Conservation (phyloP, 2,797 vertebrate genomes). For the Hephaestus fuliginosus region DNA sequence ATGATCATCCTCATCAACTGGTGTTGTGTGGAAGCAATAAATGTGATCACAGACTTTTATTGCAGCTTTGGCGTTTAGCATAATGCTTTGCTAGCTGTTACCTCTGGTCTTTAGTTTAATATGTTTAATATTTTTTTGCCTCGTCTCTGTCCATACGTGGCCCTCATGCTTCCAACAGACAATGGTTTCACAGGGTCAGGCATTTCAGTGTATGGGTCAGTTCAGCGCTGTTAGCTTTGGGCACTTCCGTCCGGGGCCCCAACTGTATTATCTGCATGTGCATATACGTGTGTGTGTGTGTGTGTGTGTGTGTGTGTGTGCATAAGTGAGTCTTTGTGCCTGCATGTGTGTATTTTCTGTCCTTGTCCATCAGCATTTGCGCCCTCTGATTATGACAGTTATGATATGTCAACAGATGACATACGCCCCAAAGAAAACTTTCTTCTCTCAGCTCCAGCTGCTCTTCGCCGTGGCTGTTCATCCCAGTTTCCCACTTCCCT, state of each 20-base stretch:
- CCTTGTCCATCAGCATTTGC: conserved; percentile 65
- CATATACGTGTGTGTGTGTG: conserved; percentile 35
- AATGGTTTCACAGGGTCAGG: conserved; percentile 85
- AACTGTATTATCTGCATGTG: conserved; percentile 74
- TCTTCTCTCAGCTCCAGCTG: conserved; percentile 35
- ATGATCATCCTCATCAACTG: background rate
- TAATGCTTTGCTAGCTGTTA: background rate
- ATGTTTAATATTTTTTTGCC: conserved; percentile 44
- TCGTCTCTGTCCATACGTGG: conserved; percentile 43
- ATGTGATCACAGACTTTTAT: background rate
- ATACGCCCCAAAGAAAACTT: conserved; percentile 45
- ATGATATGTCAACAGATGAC: conserved; percentile 70
- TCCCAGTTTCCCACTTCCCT: background rate
- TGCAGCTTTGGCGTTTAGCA: conserved; percentile 11
- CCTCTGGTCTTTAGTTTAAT: conserved; percentile 12
- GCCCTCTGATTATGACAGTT: conserved; percentile 61
- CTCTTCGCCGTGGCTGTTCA: conserved; percentile 3
- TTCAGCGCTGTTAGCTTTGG: conserved; percentile 78
- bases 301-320: conserved; percentile 28
- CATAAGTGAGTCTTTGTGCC: conserved; percentile 33
- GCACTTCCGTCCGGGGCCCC: conserved; percentile 80
- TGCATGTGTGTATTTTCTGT: conserved; percentile 51
- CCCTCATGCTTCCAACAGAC: conserved; percentile 65
- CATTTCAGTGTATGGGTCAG: conserved; percentile 77
- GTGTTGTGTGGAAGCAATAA: background rate